phyloP scores from a whole-genome alignment of 2,797 vertebrate genomes.

The Choloepus didactylus region DNA sequence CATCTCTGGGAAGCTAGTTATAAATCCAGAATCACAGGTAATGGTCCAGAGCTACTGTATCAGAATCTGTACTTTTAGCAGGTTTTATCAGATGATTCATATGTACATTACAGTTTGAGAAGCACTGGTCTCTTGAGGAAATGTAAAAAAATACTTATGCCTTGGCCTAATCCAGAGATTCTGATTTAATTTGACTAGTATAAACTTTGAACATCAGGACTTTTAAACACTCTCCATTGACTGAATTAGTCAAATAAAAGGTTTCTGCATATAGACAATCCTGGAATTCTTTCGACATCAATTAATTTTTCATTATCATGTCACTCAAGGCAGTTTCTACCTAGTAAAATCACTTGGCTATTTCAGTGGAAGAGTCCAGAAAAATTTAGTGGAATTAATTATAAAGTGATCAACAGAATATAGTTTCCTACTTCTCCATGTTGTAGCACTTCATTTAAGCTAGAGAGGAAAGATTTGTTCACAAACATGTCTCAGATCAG shows the following conservation, averaged over 20 bases:
- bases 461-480: conserved; percentile 10
- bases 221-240: not conserved
- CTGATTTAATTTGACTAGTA: not conserved
- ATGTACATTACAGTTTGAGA: not conserved
- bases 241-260: not conserved
- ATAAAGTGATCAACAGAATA: not conserved
- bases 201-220: not conserved
- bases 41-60: not conserved
- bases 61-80: not conserved
- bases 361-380: not conserved
- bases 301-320: not conserved
- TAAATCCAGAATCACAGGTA: not conserved
- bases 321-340: not conserved
- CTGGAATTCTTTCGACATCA: not conserved
- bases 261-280: too few species aligned
- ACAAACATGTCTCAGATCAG: conserved; percentile 23
- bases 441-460: conserved; percentile 1
- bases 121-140: not conserved
- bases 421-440: not conserved
- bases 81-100: not conserved
- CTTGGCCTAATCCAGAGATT: too few species aligned
- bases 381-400: not conserved
- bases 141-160: too few species aligned
- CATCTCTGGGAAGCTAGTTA: not conserved
- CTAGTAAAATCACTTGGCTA: not conserved